Evolutionary conservation across 2,113 vertebrate species (phyloP).

Genomic region (Microtus ochrogaster): DNA sequence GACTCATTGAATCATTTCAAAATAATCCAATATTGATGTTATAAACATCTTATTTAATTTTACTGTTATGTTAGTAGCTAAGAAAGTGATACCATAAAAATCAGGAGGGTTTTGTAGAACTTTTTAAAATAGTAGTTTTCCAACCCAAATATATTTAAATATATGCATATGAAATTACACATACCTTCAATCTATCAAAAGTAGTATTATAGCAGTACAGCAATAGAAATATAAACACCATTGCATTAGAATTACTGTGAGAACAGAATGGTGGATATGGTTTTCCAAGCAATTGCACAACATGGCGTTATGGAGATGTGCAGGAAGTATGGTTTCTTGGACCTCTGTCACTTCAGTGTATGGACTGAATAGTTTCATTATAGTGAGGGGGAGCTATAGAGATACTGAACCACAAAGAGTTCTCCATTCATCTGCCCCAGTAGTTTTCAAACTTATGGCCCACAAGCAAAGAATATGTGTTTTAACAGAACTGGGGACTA

Average conservation of each 20-base stretch:
- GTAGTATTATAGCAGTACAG: not conserved
- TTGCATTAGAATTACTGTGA: not conserved
- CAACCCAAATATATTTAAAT: constrained; percentile 29
- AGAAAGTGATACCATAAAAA: not conserved
- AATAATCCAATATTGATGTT: not conserved
- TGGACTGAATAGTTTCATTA: not conserved
- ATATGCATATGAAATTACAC: not conserved
- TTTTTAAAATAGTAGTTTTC: constrained; percentile 22
- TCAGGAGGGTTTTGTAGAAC: not conserved
- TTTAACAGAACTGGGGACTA: not conserved
- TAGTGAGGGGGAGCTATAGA: not conserved
- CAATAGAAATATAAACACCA: not conserved
- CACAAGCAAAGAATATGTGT: not conserved
- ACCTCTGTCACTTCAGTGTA: not conserved
- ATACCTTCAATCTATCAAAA: not conserved
- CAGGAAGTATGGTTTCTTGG: not conserved
- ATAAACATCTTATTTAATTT: not conserved
- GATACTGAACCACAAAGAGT: not conserved
- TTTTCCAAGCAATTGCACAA: not conserved
- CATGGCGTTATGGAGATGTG: not conserved
- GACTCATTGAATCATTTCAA: not conserved
- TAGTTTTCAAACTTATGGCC: constrained; percentile 13
- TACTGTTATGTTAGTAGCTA: constrained; percentile 9
- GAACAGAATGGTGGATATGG: not conserved
- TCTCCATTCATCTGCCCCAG: not conserved